Conservation (phyloP, 2,797 vertebrate genomes). For the Anguilla obscura region DNA sequence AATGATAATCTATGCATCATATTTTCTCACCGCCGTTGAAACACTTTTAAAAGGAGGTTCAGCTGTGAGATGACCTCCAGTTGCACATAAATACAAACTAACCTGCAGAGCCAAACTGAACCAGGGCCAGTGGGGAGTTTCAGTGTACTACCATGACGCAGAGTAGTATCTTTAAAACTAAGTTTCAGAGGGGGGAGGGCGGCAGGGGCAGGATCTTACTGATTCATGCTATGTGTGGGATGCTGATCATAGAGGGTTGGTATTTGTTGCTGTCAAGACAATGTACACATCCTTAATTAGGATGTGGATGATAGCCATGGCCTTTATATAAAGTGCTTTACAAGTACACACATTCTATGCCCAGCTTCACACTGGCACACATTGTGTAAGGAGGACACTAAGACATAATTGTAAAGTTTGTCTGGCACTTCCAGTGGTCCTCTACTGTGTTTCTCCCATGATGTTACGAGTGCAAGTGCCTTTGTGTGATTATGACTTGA, state of each 20-base stretch:
- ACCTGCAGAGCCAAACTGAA: background rate
- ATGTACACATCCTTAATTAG: background rate
- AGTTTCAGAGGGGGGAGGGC: background rate
- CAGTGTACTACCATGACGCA: background rate
- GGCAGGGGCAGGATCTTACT: background rate
- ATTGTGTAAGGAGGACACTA: constrained; percentile 10
- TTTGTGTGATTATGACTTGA: background rate
- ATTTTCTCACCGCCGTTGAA: background rate
- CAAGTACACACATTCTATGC: background rate
- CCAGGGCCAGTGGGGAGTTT: background rate
- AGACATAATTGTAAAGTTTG: background rate
- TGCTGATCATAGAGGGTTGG: background rate
- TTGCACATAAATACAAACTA: background rate
- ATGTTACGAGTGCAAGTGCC: background rate
- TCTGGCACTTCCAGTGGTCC: background rate
- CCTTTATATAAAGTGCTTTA: constrained; percentile 10
- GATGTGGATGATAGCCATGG: background rate
- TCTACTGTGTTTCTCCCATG: no score
- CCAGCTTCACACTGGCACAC: background rate
- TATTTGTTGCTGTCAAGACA: background rate
- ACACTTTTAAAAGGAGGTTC: background rate
- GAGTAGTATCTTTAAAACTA: constrained; percentile 11
- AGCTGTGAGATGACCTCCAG: background rate
- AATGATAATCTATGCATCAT: no score
- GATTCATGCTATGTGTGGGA: background rate